Base-by-base conservation (phyloP, 92 coral and sea anemone genomes). In the Ricordea florida region DNA sequence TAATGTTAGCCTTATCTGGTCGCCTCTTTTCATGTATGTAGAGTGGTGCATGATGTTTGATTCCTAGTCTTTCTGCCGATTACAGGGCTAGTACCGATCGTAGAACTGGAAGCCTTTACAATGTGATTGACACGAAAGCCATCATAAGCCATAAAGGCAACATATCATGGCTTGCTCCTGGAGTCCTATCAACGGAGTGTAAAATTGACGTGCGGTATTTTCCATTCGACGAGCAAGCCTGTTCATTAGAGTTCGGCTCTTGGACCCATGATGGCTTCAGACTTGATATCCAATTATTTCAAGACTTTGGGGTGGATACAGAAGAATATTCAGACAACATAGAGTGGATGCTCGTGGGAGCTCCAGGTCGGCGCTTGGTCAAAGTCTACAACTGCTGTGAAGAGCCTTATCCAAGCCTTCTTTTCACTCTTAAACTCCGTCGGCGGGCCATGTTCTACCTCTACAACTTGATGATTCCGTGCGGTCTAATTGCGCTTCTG, bases 171-270 rank as follows among this genome's bases (percentile, higher is more conserved):
- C 26, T 59, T 6, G 48, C 96, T 3, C 96, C 96, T 2, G 78
- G 69, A 15, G 66, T 80, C 16, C 18, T 85, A 0, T 68, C 60
- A 17, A 45, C 85, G 24, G 85, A 85, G 37, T 89, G 96, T 57
- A 76, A 80, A 53, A 78, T 89, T 15, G 58, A 85, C 27, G 91
- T 89, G 15, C 48, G 36, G 0, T 57, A 65, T 61, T 89, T 85
- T 33, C 96, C 96, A 1, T 85, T 89, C 49, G 96, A 89, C 37
- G 26, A 55, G 14, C 96, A 89, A 37, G 50, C 14, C 4, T 89
- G 96, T 33, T 57, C 46, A 1, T 49, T 89, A 26, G 50, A 74
- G 43, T 81, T 89, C 36, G 96, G 96, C 1, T 85, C 91, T 38
- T 89, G 96, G 96, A 75, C 88, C 0, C 49, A 85, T 71, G 21